Evolutionary conservation across 2,888 invertebrate species (phyloP).

Genomic region (Myathropa florea): DNA sequence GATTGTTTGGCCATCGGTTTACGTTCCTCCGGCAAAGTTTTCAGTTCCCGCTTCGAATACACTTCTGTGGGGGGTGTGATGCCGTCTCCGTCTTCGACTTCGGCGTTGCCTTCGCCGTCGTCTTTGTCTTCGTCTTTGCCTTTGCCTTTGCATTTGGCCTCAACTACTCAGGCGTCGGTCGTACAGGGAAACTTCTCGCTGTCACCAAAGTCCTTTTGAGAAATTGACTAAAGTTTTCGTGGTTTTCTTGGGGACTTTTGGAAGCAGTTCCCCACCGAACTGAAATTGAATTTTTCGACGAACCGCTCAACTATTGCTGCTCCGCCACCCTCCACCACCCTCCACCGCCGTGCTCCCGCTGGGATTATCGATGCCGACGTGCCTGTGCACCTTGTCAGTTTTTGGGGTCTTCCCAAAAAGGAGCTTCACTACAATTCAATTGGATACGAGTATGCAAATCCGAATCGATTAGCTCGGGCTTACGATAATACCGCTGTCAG

Average conservation of each 20-base stretch:
- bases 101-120: background rate
- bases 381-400: conserved; percentile 40
- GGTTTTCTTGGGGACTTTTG: conserved; percentile 51
- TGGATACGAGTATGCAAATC: conserved; percentile 48
- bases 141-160: no score
- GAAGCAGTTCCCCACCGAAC: conserved; percentile 30
- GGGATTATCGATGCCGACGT: conserved; percentile 52
- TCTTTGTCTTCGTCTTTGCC: no score
- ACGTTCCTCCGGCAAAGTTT: conserved; percentile 36
- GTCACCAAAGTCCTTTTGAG: conserved; percentile 65
- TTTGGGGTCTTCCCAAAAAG: background rate
- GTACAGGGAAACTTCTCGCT: conserved; percentile 49
- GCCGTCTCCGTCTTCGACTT: background rate
- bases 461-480: conserved; percentile 59
- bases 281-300: conserved; percentile 60
- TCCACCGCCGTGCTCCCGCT: background rate
- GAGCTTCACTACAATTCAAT: conserved; percentile 31
- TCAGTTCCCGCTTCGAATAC: conserved; percentile 45
- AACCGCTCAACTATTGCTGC: conserved; percentile 35
- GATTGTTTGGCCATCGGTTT: conserved; percentile 64
- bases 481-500: conserved; percentile 57
- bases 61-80: conserved; percentile 23
- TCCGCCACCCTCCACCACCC: background rate
- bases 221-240: conserved; percentile 68
- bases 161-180: no score